Base-by-base conservation (phyloP, 2,888 invertebrate genomes). In the Drosophila robusta region DNA sequence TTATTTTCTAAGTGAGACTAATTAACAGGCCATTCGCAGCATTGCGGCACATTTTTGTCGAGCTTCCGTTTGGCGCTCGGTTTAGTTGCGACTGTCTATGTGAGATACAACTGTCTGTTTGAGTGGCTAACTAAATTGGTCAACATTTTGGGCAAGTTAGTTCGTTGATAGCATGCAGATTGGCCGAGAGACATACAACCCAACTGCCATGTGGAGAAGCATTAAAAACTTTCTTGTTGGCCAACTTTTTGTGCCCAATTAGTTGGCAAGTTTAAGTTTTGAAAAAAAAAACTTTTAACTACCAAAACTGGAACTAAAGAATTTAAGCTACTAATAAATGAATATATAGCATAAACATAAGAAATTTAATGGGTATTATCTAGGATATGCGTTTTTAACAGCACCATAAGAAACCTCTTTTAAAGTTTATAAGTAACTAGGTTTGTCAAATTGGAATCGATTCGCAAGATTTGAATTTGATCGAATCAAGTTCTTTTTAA, bases 1-100 rank as follows among this genome's bases (percentile, higher is more conserved):
- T 91, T 91, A 91, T 91, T 91, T 91, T 91, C 91, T 91, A 91
- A 91, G 91, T 91, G 91, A 90, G 90, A 91, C 91, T 91, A 91
- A 91, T 91, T 91, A 91, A 90, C 90, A 89, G 90, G 79, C 87
- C 81, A 90, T 90, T 90, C 87, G 66, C 74, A 75, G 85, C 84
- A 84, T 83, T 86, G 84, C 81, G 85, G 75, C 80, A 75, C 75
- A 87, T 68, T 62, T 52, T 49, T 50, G 52, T 61, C 16, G 29
- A 16, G 24, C 22, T 58, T 34, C 42, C 34, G 18, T 32, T 44
- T 50, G 32, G 24, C 11, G 9, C 38, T 64, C 38, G 26, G 16
- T 41, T 38, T 45, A 42, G 55, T 47, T 55, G 8, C 46, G 46
- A 46, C 52, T 45, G 12, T 56, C 36, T 34, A 22, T 26, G 24